Conservation (phyloP, 2,113 vertebrate genomes). For the Myotis lucifugus region DNA sequence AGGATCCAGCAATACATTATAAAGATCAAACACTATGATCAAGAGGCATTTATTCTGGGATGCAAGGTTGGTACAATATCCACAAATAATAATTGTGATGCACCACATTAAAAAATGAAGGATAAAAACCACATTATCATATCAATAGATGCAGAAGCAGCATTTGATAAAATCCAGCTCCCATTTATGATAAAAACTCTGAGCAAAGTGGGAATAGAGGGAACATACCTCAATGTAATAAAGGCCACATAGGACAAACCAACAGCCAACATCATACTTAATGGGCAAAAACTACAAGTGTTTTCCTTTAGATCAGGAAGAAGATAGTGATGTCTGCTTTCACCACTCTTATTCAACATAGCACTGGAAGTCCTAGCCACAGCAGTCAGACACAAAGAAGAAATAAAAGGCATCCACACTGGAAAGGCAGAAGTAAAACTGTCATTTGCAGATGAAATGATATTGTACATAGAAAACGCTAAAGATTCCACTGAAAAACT, state of each 20-base stretch:
- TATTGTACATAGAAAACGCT: not conserved
- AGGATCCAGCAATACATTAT: no score
- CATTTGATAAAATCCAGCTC: not conserved
- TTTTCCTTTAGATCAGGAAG: not conserved
- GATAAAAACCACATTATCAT: not conserved
- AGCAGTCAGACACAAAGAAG: not conserved
- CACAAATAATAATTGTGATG: not conserved
- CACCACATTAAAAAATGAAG: not conserved
- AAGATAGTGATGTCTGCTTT: not conserved
- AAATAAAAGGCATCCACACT: not conserved
- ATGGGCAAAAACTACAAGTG: not conserved
- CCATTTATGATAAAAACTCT: not conserved
- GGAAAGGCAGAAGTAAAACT: not conserved
- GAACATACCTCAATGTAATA: not conserved
- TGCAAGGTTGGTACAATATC: not conserved
- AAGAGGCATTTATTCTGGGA: not conserved
- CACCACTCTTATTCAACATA: not conserved
- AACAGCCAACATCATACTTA: not conserved
- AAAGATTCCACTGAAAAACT: not conserved
- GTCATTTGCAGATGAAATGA: not conserved
- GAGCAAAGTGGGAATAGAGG: not conserved
- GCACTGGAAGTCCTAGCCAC: not conserved
- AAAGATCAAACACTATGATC: not conserved
- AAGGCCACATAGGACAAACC: not conserved
- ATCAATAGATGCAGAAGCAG: not conserved